Conservation (phyloP, 2,888 invertebrate species). For the Catotricha subobsoleta region DNA sequence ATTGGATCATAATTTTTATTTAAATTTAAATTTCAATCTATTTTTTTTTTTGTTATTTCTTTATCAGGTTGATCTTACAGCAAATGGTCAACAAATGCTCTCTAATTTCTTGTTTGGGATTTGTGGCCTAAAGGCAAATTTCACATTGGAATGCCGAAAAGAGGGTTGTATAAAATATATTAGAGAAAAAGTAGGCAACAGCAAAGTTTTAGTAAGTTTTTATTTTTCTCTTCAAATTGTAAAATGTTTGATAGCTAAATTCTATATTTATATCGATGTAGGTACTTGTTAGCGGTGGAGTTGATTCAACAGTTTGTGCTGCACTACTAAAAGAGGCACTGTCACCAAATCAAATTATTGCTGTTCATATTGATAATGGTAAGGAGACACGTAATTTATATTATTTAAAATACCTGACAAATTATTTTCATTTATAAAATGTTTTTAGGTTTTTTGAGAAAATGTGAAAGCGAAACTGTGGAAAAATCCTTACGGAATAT, state of each 20-base stretch:
- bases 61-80: slow-evolving; percentile 73
- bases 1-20: background rate
- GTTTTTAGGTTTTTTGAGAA: slow-evolving; percentile 67
- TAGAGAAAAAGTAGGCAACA: slow-evolving; percentile 68
- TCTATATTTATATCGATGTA: slow-evolving; percentile 24
- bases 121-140: slow-evolving; percentile 68
- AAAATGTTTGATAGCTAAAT: background rate
- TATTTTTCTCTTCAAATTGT: slow-evolving; percentile 3
- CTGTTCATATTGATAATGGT: slow-evolving; percentile 97
- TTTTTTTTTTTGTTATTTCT: background rate
- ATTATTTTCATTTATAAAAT: background rate
- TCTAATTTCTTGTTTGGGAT: slow-evolving; percentile 89
- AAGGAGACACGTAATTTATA: slow-evolving; percentile 10
- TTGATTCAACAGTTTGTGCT: slow-evolving; percentile 99
- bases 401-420: background rate
- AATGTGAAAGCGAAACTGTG: slow-evolving; percentile 81
- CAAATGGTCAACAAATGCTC: slow-evolving; percentile 78
- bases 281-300: slow-evolving; percentile 92
- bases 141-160: slow-evolving; percentile 75
- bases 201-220: slow-evolving; percentile 73
- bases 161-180: slow-evolving; percentile 85
- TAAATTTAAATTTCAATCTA: background rate
- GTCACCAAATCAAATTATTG: slow-evolving; percentile 77
- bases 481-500: slow-evolving; percentile 64
- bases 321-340: slow-evolving; percentile 84